These are phyloP conservation scores for Myopa tessellatipennis DNA, from an alignment of 2,888 invertebrate species.

Conservation along the genomic window DNA sequence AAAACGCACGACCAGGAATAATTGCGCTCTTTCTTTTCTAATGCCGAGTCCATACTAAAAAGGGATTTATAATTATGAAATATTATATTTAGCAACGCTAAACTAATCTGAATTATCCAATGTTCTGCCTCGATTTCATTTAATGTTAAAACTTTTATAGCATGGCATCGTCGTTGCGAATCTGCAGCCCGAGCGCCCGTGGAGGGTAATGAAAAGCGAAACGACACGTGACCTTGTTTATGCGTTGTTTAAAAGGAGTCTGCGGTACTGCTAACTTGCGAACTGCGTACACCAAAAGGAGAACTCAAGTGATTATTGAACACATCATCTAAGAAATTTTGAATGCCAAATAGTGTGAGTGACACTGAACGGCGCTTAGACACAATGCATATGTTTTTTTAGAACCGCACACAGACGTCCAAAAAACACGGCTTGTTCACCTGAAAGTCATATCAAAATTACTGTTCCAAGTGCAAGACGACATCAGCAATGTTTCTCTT, in stretches of 20 bases:
- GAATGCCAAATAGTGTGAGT: slow-evolving; percentile 64
- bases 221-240: slow-evolving; percentile 67
- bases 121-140: slow-evolving; percentile 57
- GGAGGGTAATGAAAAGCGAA: slow-evolving; percentile 21
- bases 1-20: background rate
- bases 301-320: slow-evolving; percentile 59
- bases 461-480: background rate
- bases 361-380: slow-evolving; percentile 60
- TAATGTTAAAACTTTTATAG: slow-evolving; percentile 54
- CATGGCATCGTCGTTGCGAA: slow-evolving; percentile 18
- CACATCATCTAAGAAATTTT: slow-evolving; percentile 57
- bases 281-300: slow-evolving; percentile 55
- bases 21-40: slow-evolving; percentile 41
- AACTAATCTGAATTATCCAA: slow-evolving; percentile 59
- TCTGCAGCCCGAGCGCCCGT: background rate
- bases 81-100: slow-evolving; percentile 52
- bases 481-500: background rate
- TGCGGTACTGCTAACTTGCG: slow-evolving; percentile 56
- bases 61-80: slow-evolving; percentile 60
- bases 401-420: slow-evolving; percentile 41
- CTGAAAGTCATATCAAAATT: slow-evolving; percentile 34
- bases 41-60: slow-evolving; percentile 60
- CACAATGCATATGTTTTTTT: slow-evolving; percentile 63
- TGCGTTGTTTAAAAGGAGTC: slow-evolving; percentile 59
- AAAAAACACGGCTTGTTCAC: slow-evolving; percentile 51